Evolutionary conservation across 2,113 vertebrate species (phyloP), one percentile per base, ranked within the genome.

Genomic region (Pongo pygmaeus): DNA sequence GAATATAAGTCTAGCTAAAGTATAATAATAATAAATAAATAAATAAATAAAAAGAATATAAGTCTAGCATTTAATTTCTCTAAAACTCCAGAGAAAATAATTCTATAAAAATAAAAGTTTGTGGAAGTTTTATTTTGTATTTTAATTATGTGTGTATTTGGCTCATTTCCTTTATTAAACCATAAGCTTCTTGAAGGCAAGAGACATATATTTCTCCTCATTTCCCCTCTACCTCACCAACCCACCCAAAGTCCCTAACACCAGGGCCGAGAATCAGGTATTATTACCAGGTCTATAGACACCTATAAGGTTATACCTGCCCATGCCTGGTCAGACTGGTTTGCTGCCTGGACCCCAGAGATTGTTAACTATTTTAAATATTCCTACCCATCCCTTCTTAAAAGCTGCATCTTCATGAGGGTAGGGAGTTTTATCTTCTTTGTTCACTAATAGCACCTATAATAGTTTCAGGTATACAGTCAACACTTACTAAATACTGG

Each of bases 101-200:
- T 75, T 55, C 8, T 52, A 55, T 78, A 77, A 91, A 57, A 95
- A 88, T 74, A 52, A 96, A 94, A 96, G 13, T 89, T 46, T 74
- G 27, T 46, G 75, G 32, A 89, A 38, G 30, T 84, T 77, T 43
- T 89, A 12, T 79, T 88, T 64, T 72, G 25, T 59, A 46, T 88
- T 93, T 96, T 91, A 86, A 43, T 87, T 88, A 35, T 18, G 1
- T 78, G 40, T 84, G 3, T 67, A 46, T 27, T 38, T 46, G 48
- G 22, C 4, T 83, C 64, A 55, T 78, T 92, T 84, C 23, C 18
- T 91, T 91, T 80, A 88, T 74, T 92, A 96, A 96, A 91, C 50
- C 61, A 55, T 64, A 94, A 90, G 91, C 67, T 95, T 96, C 95
- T 81, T 95, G 91, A 87, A 67, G 81, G 11, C 69, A 97, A 87